These are phyloP conservation scores for Troglohyphantes excavatus DNA, from an alignment of 2,888 invertebrate genomes.

Conservation along the genomic window DNA sequence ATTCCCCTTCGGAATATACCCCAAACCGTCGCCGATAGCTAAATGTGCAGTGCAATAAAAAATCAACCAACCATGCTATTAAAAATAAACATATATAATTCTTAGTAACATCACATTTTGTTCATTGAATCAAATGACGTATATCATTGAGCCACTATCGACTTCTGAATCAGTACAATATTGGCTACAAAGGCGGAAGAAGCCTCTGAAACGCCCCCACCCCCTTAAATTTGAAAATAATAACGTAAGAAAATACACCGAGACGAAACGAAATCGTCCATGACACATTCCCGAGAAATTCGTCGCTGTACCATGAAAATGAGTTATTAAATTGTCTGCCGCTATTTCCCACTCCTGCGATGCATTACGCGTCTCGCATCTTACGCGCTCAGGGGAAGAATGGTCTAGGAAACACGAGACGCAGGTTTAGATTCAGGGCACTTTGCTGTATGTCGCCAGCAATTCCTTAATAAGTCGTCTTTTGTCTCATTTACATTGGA, in stretches of 20 bases:
- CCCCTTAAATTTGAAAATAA: conserved; percentile 60
- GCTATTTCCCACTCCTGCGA: conserved; percentile 49
- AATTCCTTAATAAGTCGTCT: background rate
- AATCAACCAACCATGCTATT: no score
- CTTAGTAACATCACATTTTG: no score
- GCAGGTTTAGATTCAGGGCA: no score
- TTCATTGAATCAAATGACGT: no score
- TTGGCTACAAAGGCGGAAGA: no score
- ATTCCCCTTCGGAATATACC: no score
- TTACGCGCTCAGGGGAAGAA: conserved; percentile 13
- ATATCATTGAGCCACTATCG: no score
- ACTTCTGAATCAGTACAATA: no score
- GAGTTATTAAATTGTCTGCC: conserved; percentile 72
- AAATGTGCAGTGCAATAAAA: no score
- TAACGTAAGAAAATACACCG: conserved; percentile 53
- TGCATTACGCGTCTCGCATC: conserved; percentile 8
- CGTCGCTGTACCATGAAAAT: conserved; percentile 63
- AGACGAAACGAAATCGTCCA: conserved; percentile 61
- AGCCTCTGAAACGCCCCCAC: background rate
- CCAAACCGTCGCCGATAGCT: no score
- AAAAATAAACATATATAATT: no score
- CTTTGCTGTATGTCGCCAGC: background rate
- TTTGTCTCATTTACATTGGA: background rate
- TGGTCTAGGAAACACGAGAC: background rate
- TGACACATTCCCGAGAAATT: conserved; percentile 60